Percentiles rank a stretch among this genome's conserved stretches.
phyloP scores from a whole-genome alignment of 2,888 invertebrate species.

The Marronus borbonicus region DNA sequence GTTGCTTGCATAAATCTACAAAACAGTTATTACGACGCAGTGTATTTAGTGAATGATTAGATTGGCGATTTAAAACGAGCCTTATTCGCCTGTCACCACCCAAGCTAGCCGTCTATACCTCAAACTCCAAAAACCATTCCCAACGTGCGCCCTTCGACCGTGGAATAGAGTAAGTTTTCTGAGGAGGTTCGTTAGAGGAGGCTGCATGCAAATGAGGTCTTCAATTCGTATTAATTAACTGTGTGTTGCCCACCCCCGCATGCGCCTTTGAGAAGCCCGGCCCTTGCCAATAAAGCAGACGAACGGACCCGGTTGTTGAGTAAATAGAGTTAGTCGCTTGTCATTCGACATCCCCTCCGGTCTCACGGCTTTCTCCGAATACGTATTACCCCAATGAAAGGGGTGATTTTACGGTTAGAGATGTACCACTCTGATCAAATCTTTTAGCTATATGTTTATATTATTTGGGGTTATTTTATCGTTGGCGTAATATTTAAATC shows the following conservation, averaged over 20 bases:
- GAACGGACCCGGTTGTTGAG: constrained; percentile 63
- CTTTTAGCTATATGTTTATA: neutral
- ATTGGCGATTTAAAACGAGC: constrained; percentile 48
- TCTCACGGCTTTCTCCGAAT: constrained; percentile 50
- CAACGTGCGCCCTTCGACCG: constrained; percentile 35
- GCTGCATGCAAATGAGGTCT: constrained; percentile 66
- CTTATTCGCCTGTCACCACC: constrained; percentile 24
- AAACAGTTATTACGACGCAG: constrained; percentile 45
- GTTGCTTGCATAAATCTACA: neutral
- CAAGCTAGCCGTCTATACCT: constrained; percentile 32
- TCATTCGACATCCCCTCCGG: constrained; percentile 62
- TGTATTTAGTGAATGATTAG: constrained; percentile 48
- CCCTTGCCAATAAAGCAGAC: constrained; percentile 65
- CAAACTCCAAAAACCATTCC: constrained; percentile 45
- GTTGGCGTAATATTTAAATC: no score
- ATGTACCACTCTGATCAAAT: constrained; percentile 51
- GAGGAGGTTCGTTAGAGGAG: constrained; percentile 59
- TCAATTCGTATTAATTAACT: constrained; percentile 68
- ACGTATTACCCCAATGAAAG: constrained; percentile 52
- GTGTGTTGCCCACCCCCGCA: constrained; percentile 62
- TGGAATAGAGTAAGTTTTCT: constrained; percentile 53
- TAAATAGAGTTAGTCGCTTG: constrained; percentile 67
- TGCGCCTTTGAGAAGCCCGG: constrained; percentile 62
- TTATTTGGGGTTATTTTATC: no score
- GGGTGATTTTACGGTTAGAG: constrained; percentile 56